Evolutionary conservation across 2,113 vertebrate genomes (phyloP).

Genomic region (Crotalus tigris): DNA sequence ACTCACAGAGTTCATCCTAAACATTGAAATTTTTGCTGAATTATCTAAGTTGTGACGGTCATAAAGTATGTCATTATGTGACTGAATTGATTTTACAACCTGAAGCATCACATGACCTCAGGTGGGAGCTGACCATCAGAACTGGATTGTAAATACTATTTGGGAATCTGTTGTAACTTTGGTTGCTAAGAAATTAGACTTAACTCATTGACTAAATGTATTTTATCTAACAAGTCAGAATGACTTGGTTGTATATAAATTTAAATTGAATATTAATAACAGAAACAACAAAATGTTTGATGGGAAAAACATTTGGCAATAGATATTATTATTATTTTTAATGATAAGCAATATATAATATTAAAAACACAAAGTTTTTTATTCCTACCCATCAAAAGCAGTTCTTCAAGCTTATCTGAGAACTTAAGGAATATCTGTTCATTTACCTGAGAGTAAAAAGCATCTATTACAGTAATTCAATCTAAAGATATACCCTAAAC

Average conservation of each 20-base stretch:
- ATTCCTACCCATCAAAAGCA: neutral
- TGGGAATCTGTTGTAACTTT: no score
- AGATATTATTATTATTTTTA: neutral
- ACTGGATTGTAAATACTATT: neutral
- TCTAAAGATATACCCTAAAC: neutral
- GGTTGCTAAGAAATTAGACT: no score
- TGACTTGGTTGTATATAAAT: neutral
- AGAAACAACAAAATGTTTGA: neutral
- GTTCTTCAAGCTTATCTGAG: conserved; percentile 5
- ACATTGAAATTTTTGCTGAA: conserved; percentile 11
- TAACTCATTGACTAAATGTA: no score
- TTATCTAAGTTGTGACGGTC: neutral
- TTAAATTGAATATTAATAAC: neutral
- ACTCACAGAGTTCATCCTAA: neutral
- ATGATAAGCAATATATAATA: conserved; percentile 5
- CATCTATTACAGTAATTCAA: neutral
- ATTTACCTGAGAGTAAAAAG: neutral
- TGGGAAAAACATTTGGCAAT: neutral
- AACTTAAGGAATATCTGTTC: neutral
- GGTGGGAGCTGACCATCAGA: neutral
- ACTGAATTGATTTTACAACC: neutral
- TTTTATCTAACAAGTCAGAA: neutral
- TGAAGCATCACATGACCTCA: neutral
- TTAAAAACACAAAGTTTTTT: neutral
- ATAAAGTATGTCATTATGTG: neutral